Percentiles rank a stretch among this genome's conserved stretches.
Evolutionary conservation across 2,888 invertebrate genomes (phyloP).

Genomic region (Opisthograptis luteolata): DNA sequence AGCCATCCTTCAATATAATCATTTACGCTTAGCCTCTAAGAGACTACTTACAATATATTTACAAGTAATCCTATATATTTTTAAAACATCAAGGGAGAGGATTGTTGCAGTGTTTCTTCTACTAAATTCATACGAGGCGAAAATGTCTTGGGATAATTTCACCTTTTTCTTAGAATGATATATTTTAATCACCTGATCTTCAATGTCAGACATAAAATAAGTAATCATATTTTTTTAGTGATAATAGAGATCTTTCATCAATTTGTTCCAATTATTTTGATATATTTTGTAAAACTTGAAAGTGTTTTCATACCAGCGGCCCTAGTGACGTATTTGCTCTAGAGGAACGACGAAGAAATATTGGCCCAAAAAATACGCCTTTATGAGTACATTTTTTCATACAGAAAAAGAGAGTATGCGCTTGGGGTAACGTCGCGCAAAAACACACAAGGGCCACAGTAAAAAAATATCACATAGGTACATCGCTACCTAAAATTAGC

Average conservation of each 20-base stretch:
- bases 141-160: background rate
- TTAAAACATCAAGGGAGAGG: conserved; percentile 46
- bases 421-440: too few relatives aligned
- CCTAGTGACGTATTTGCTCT: too few relatives aligned
- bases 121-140: background rate
- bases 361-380: too few relatives aligned
- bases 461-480: too few relatives aligned
- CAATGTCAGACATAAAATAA: conserved; percentile 5
- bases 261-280: background rate
- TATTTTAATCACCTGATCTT: background rate
- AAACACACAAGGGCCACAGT: too few relatives aligned
- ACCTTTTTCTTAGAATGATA: background rate
- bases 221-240: conserved; percentile 1
- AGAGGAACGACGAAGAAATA: too few relatives aligned
- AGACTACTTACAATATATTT: conserved; percentile 66
- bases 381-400: too few relatives aligned
- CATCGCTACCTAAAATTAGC: too few relatives aligned
- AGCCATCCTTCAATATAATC: conserved; percentile 45
- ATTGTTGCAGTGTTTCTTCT: conserved; percentile 18
- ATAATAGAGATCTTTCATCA: conserved; percentile 15
- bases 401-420: too few relatives aligned
- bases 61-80: conserved; percentile 47
- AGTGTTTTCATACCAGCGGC: too few relatives aligned
- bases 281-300: background rate
- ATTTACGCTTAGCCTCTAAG: conserved; percentile 71